Conservation (phyloP, 2,113 vertebrate genomes). For the Vulpes vulpes region DNA sequence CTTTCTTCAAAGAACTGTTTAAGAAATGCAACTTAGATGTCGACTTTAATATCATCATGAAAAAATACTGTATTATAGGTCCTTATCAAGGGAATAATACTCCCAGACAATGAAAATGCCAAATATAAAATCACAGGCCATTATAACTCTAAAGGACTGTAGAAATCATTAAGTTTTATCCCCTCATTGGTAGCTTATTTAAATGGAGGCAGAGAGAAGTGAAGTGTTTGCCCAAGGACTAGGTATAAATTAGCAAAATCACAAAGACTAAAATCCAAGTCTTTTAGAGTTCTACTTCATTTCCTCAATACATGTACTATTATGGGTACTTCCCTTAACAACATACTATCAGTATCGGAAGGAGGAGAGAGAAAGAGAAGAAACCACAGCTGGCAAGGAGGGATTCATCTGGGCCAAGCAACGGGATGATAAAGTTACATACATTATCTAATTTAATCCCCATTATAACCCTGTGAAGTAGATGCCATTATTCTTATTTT, state of each 20-base stretch:
- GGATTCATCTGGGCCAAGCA: not conserved
- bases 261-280: not conserved
- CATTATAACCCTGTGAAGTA: not conserved
- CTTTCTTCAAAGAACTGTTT: constrained; percentile 34
- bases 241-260: constrained; percentile 33
- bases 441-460: not conserved
- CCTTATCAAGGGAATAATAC: not conserved
- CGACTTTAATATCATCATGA: constrained; percentile 28
- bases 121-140: not conserved
- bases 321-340: not conserved
- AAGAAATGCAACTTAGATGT: constrained; percentile 24
- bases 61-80: not conserved
- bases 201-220: not conserved
- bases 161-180: not conserved
- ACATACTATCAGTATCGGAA: not conserved
- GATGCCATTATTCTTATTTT: not conserved
- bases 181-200: not conserved
- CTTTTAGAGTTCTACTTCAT: not conserved
- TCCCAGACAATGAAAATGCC: not conserved
- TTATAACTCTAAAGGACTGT: not conserved
- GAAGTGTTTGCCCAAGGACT: not conserved
- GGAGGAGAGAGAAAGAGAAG: not conserved
- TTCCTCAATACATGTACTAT: not conserved
- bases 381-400: not conserved
- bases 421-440: not conserved